Base-by-base conservation (phyloP, 2,888 invertebrate species). In the Allolobophora icterica region DNA sequence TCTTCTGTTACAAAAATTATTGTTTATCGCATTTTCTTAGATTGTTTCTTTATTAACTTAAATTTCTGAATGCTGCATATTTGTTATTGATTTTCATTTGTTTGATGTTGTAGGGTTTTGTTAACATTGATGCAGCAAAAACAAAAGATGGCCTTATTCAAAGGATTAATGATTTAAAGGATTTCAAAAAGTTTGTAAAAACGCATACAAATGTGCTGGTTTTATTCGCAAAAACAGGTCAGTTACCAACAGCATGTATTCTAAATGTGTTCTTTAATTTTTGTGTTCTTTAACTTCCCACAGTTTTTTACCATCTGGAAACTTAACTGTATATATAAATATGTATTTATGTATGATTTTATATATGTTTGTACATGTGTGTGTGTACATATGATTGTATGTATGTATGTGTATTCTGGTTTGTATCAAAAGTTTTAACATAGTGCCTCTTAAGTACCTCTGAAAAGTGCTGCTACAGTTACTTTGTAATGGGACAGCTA, bases 131-230 rank as follows among this genome's bases (percentile, higher is more conserved):
- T 45, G 91, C 91, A 42, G 45, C 35, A 33, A 91, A 89, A 33
- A 1, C 89, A n/a, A 91, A 91, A 38, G 58, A 91, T n/a, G 90
- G 90, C 52, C 89, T 91, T 40, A 91, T 92, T 30, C 84, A 92
- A 13, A 84, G 87, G 35, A 89, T 93, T 35, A 89, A 24, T n/a
- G 92, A 93, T 71, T n/a, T 90, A 21, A 93, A 93, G 87, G 93
- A 93, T 17, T 93, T 97, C 94, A 98, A 98, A 95, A 98, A 98
- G 94, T 95, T 98, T 89, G 95, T 98, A 34, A 96, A 97, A 91
- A 97, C 97, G 19, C 98, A 97, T 95, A 98, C 97, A n/a, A 98
- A 98, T 96, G 97, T 98, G n/a, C 96, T 98, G 92, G 96, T 97
- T 8, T 96, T 97, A 91, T 98, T 96, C 95, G 96, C 95, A 30